phyloP scores from a whole-genome alignment of 2,888 invertebrate genomes.

The Chelonus formosanus region DNA sequence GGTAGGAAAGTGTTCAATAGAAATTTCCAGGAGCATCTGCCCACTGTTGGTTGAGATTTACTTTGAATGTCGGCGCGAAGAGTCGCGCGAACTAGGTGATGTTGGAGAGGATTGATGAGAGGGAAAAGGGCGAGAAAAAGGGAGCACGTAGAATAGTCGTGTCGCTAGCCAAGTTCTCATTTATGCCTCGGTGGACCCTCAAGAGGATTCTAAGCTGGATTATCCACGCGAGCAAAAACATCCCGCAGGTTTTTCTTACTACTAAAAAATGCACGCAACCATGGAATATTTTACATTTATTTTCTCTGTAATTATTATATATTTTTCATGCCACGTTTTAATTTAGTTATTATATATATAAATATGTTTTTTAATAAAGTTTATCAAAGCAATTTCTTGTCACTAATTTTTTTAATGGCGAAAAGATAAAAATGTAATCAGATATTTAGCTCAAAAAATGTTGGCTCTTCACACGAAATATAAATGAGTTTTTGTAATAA shows the following conservation, averaged over 20 bases:
- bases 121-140: conserved; percentile 32
- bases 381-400: too few species aligned
- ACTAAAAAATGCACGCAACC: background rate
- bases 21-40: conserved; percentile 42
- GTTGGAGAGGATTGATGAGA: conserved; percentile 25
- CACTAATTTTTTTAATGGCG: too few species aligned
- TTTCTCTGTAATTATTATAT: background rate
- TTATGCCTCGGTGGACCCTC: conserved; percentile 47
- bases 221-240: conserved; percentile 49
- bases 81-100: conserved; percentile 34
- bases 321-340: background rate
- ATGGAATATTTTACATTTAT: background rate
- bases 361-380: too few species aligned
- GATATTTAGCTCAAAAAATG: conserved; percentile 4
- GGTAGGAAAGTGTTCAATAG: conserved; percentile 22
- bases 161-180: conserved; percentile 47
- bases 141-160: conserved; percentile 40
- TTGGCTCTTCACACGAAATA: conserved; percentile 14
- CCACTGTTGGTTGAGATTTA: conserved; percentile 40
- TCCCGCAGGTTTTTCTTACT: conserved; percentile 31
- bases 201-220: conserved; percentile 60
- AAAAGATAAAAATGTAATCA: too few species aligned
- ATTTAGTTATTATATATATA: too few species aligned
- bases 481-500: conserved; percentile 17
- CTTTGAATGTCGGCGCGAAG: conserved; percentile 34